Evolutionary conservation across 2,888 invertebrate species (phyloP).

Genomic region (Bellardia pandia): DNA sequence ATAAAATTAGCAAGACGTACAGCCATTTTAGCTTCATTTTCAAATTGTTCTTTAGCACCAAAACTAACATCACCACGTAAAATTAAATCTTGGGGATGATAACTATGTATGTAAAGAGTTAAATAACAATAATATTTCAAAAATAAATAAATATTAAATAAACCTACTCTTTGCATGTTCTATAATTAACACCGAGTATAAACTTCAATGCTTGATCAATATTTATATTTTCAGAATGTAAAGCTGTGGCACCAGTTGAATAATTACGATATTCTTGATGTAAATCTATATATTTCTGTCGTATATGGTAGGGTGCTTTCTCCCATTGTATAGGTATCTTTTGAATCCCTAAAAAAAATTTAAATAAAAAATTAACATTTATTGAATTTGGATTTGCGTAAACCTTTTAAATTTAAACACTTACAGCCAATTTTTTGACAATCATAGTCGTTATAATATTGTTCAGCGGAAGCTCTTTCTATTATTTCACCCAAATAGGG

Average conservation of each 20-base stretch:
- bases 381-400: not conserved
- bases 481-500: slow-evolving; percentile 97
- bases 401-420: slow-evolving; percentile 77
- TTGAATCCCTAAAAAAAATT: slow-evolving; percentile 89
- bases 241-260: slow-evolving; percentile 87
- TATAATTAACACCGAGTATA: slow-evolving; percentile 88
- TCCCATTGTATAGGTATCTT: slow-evolving; percentile 94
- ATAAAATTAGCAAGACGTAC: slow-evolving; percentile 97
- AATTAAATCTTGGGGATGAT: slow-evolving; percentile 89
- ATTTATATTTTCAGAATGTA: slow-evolving; percentile 89
- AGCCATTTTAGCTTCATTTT: slow-evolving; percentile 98
- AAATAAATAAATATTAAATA: not conserved
- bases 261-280: slow-evolving; percentile 91
- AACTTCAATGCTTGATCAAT: slow-evolving; percentile 91
- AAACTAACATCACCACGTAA: slow-evolving; percentile 94
- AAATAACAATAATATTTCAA: not conserved
- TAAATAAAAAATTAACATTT: slow-evolving; percentile 17
- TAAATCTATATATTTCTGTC: slow-evolving; percentile 90
- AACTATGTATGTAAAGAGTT: slow-evolving; percentile 84
- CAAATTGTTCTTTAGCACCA: slow-evolving; percentile 94
- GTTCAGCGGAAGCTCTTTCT: slow-evolving; percentile 95
- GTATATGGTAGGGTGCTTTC: slow-evolving; percentile 88
- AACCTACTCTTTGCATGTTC: slow-evolving; percentile 85
- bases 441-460: slow-evolving; percentile 96
- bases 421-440: slow-evolving; percentile 96